Evolutionary conservation across 2,797 vertebrate species (phyloP).

Genomic region (Sebastes miniatus): DNA sequence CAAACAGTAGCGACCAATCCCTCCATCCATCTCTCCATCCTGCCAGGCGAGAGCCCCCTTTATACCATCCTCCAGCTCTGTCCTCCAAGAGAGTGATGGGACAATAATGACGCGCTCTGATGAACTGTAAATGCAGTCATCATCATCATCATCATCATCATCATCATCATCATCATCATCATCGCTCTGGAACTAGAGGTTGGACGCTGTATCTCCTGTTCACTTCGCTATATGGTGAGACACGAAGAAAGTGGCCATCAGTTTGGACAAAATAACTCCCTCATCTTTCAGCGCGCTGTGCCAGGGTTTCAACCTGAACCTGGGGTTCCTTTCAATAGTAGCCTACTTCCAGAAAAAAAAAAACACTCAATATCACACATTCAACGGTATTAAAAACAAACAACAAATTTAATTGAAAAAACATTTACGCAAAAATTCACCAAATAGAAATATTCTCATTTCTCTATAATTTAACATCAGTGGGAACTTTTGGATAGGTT

Average conservation of each 20-base stretch:
- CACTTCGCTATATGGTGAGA: neutral
- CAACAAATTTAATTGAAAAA: neutral
- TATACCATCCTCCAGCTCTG: neutral
- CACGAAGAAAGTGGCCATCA: neutral
- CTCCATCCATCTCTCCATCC: neutral
- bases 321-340: neutral
- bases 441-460: neutral
- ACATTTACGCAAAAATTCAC: neutral
- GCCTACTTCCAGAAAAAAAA: neutral
- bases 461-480: neutral
- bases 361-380: neutral
- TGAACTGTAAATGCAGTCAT: neutral
- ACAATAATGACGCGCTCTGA: neutral
- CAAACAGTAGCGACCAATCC: slow-evolving; percentile 87
- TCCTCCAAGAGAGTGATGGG: neutral
- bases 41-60: neutral
- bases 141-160: neutral
- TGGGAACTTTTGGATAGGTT: neutral
- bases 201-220: neutral
- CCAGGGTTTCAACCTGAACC: neutral
- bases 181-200: neutral
- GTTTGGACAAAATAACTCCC: too few species aligned
- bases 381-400: neutral
- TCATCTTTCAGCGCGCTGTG: too few species aligned
- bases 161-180: neutral